These are phyloP conservation scores for Stegostoma tigrinum DNA, from an alignment of 2,113 vertebrate genomes.

Conservation along the genomic window DNA sequence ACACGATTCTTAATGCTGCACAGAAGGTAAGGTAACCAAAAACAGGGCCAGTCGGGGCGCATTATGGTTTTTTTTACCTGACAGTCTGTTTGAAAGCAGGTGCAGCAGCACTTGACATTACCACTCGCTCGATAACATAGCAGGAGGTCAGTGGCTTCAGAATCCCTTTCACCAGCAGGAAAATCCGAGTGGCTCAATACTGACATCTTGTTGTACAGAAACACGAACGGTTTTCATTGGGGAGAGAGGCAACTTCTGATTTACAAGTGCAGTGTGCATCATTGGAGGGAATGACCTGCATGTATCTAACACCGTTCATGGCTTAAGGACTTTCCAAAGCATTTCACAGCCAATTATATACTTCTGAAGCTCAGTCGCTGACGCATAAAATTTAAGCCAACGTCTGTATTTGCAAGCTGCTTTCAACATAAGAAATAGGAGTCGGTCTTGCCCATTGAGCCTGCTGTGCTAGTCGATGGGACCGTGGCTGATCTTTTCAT, in stretches of 20 bases:
- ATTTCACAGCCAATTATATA: not conserved
- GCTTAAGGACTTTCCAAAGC: not conserved
- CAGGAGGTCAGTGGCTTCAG: slow-evolving; percentile 7
- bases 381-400: too few species aligned
- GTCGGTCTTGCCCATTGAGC: too few species aligned
- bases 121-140: not conserved
- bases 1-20: slow-evolving; percentile 56
- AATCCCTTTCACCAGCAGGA: slow-evolving; percentile 37
- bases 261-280: not conserved
- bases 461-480: too few species aligned
- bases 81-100: slow-evolving; percentile 58
- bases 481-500: too few species aligned
- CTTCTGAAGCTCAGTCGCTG: not conserved
- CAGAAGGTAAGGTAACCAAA: slow-evolving; percentile 62
- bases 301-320: not conserved
- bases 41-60: slow-evolving; percentile 52
- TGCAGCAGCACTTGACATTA: slow-evolving; percentile 50
- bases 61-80: slow-evolving; percentile 57
- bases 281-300: not conserved
- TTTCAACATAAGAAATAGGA: too few species aligned
- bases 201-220: not conserved
- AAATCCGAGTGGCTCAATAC: slow-evolving; percentile 43
- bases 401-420: too few species aligned
- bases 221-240: not conserved
- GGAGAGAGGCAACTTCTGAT: too few species aligned